Evolutionary conservation across 2,113 vertebrate genomes (phyloP), one percentile per base, ranked within the genome.

Genomic region (Saccopteryx leptura): DNA sequence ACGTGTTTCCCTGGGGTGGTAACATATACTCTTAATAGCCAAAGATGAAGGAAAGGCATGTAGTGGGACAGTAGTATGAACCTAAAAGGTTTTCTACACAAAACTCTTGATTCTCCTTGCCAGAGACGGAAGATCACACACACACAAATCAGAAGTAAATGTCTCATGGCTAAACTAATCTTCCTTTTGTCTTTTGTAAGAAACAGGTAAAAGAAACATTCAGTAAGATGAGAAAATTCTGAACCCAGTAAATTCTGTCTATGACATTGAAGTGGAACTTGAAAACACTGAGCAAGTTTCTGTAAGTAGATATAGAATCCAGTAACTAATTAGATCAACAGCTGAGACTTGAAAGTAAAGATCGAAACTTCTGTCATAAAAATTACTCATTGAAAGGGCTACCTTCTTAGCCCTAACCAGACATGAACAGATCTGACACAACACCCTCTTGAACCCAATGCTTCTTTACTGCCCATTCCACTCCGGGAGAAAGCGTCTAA

Each of bases 371-470:
- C 48, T 69, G 72, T 85, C 48, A 65, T 65, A 84, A 92, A 94
- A 75, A 71, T 50, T 58, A 86, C 28, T 90, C 48, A 58, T 6
- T 21, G 28, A 88, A 79, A 92, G 28, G 31, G 56, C 50, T 60
- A 84, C 69, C 66, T 88, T 92, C 91, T 95, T 79, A 80, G 60
- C 63, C 33, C 85, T 91, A 85, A 50, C 10, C 17, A 91, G 28
- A 91, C 28, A 74, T 12, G 39, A 88, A 56, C 0, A 95, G 79
- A 79, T 61, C 19, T n/a, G 54, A 84, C 28, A 69, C 5, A 46
- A 21, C n/a, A 85, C 66, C 80, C 81, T 68, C 24, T n/a, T 69
- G 48, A 87, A 65, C 9, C 58, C 48, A 74, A 50, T 15, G 8
- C 12, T 31, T 87, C 69, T 79, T 58, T 33, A 13, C 46, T 31